These are phyloP conservation scores for Malurus leucopterus DNA, from an alignment of 2,797 vertebrate genomes.

Conservation along the genomic window DNA sequence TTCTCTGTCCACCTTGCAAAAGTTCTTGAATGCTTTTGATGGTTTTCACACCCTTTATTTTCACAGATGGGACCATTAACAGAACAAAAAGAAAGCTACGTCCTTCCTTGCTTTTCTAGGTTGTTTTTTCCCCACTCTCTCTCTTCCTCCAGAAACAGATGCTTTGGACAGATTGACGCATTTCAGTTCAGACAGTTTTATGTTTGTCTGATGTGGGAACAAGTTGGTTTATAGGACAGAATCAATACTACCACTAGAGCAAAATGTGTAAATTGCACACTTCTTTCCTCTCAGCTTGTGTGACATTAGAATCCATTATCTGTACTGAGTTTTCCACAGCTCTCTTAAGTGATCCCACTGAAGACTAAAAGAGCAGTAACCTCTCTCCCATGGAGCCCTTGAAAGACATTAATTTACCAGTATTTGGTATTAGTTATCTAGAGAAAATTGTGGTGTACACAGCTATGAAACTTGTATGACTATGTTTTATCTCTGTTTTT, in stretches of 20 bases:
- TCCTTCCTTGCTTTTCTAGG: background rate
- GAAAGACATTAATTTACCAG: background rate
- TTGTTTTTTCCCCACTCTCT: background rate
- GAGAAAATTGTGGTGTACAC: background rate
- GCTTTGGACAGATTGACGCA: background rate
- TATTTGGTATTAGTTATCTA: background rate
- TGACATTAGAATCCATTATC: background rate
- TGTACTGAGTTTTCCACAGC: background rate
- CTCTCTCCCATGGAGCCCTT: background rate
- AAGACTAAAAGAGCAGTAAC: background rate
- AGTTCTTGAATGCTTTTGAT: conserved; percentile 16
- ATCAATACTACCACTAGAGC: background rate
- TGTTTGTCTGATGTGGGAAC: background rate
- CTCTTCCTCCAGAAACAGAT: background rate
- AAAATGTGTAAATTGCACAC: conserved; percentile 29
- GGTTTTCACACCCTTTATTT: conserved; percentile 54
- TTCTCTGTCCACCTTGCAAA: conserved; percentile 4
- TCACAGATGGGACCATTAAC: conserved; percentile 45
- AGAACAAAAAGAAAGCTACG: background rate
- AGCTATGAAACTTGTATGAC: background rate
- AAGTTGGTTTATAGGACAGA: background rate
- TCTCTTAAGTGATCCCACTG: background rate
- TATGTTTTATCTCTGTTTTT: background rate
- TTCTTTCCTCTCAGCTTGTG: background rate
- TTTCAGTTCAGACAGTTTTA: background rate